Conservation (phyloP, 2,113 vertebrate genomes). For the Sinocyclocheilus grahami region DNA sequence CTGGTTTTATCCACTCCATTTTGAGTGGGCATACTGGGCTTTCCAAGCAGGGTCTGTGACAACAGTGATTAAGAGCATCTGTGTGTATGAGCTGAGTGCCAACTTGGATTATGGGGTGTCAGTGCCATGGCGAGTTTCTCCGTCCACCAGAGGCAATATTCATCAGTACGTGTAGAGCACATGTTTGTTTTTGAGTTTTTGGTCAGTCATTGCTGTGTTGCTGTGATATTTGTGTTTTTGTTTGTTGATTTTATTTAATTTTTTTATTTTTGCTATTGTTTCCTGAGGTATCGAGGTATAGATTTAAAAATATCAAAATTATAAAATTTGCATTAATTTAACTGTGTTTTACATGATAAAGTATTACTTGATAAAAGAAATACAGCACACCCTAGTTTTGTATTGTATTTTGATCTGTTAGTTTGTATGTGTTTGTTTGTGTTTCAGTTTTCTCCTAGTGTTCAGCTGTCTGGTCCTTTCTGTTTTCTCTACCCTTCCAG, state of each 20-base stretch:
- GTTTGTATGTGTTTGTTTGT: constrained; percentile 47
- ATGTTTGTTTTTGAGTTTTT: constrained; percentile 22
- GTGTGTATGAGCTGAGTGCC: constrained; percentile 35
- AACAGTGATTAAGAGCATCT: constrained; percentile 39
- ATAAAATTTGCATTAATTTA: not conserved
- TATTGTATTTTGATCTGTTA: constrained; percentile 37
- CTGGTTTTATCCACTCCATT: constrained; percentile 33
- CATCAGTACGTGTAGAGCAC: not conserved
- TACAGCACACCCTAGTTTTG: not conserved
- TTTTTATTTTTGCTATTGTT: not conserved
- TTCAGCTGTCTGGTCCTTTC: constrained; percentile 98
- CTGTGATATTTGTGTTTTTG: not conserved
- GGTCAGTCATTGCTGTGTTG: not conserved
- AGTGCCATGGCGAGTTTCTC: constrained; percentile 20
- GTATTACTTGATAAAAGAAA: not conserved
- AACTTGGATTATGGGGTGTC: constrained; percentile 12
- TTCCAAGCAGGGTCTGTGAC: constrained; percentile 14
- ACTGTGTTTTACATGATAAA: not conserved
- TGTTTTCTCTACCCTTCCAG: constrained; percentile 97
- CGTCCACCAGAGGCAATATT: not conserved
- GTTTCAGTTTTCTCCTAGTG: constrained; percentile 93
- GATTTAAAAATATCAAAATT: not conserved
- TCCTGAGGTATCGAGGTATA: not conserved
- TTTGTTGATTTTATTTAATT: not conserved
- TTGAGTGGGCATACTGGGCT: not conserved